These are phyloP conservation scores for Allobates femoralis DNA, from an alignment of 2,797 vertebrate genomes.

Conservation along the genomic window DNA sequence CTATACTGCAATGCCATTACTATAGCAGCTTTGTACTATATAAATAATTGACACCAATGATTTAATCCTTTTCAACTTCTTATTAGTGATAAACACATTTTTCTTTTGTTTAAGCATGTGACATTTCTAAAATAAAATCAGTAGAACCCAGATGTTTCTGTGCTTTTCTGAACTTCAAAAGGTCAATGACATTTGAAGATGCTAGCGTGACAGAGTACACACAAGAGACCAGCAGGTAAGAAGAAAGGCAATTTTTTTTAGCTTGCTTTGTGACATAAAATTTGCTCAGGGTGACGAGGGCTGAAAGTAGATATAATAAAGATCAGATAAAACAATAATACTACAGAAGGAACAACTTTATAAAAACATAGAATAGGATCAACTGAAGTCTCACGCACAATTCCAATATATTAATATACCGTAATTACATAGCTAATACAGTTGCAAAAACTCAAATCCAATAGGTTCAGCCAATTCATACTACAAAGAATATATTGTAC, in stretches of 20 bases:
- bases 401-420: no score
- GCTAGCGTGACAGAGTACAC: not conserved
- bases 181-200: constrained; percentile 9
- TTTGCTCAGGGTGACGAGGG: not conserved
- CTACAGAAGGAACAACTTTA: no score
- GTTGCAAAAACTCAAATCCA: no score
- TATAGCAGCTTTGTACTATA: not conserved
- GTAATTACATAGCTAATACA: no score
- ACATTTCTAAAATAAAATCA: constrained; percentile 4
- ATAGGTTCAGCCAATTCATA: no score
- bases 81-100: not conserved
- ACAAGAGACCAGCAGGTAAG: not conserved
- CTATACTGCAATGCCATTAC: no score
- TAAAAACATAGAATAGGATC: no score
- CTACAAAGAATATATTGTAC: no score
- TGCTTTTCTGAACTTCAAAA: not conserved
- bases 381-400: not conserved
- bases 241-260: not conserved
- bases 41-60: not conserved
- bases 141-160: not conserved
- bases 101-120: not conserved
- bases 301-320: not conserved
- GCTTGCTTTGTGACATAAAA: not conserved
- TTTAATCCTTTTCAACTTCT: not conserved
- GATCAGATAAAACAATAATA: no score